Conservation (phyloP, 2,888 invertebrate genomes). For the Bombylius major region DNA sequence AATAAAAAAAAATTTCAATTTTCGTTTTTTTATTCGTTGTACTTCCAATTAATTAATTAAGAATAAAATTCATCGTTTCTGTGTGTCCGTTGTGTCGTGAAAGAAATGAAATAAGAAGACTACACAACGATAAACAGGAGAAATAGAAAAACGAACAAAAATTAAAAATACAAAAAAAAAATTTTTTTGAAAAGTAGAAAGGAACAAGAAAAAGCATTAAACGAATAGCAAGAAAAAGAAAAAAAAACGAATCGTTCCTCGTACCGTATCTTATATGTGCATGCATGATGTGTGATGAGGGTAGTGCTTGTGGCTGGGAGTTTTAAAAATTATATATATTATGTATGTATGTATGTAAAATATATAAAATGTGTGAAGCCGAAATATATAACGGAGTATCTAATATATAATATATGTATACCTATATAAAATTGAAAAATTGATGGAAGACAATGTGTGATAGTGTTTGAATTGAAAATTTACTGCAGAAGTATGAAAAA, state of each 20-base stretch:
- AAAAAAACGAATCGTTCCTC: not conserved
- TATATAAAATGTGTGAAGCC: not conserved
- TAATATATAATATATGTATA: no score
- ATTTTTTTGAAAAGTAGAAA: not conserved
- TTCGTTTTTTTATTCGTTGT: not conserved
- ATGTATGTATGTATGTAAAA: not conserved
- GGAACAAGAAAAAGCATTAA: not conserved
- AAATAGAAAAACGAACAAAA: not conserved
- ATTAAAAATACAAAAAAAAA: not conserved
- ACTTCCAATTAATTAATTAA: not conserved
- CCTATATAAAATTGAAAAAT: no score
- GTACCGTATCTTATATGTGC: not conserved
- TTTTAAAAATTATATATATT: not conserved
- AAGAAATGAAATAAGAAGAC: not conserved
- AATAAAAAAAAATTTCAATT: no score
- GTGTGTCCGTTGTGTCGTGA: not conserved
- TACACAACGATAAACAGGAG: no score
- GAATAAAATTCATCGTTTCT: not conserved
- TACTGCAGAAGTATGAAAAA: conserved; percentile 11
- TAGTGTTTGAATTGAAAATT: conserved; percentile 7
- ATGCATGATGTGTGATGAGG: not conserved
- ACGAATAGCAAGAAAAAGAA: not conserved
- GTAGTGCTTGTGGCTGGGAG: not conserved
- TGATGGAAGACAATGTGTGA: no score
- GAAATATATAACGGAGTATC: no score